A percentile compares a stretch with the other conserved stretches of the same genome.
phyloP scores from a whole-genome alignment of 2,797 vertebrate genomes.

The Apodemus agrarius region DNA sequence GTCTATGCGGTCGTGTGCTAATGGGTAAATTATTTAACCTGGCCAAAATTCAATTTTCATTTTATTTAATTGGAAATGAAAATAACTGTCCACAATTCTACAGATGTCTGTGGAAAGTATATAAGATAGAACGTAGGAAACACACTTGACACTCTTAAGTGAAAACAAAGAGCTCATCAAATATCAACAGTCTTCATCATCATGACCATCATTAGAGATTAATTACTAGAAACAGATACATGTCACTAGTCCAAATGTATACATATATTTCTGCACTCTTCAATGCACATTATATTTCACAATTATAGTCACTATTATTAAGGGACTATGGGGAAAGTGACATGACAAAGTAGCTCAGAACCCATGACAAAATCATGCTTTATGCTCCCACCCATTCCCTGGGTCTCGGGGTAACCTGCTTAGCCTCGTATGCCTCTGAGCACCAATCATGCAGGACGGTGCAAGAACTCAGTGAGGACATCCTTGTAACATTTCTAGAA shows the following conservation, averaged over 20 bases:
- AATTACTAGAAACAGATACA: conserved; percentile 50
- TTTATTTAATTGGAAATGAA: conserved; percentile 39
- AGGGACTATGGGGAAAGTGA: background rate
- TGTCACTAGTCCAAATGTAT: conserved; percentile 32
- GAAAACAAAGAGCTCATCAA: conserved; percentile 40
- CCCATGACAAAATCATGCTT: background rate
- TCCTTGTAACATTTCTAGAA: background rate
- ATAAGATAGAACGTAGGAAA: conserved; percentile 27
- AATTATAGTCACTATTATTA: conserved; percentile 44
- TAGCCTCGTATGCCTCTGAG: too few relatives aligned
- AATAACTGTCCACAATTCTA: conserved; percentile 24
- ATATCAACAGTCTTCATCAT: conserved; percentile 28
- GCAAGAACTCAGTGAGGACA: conserved; percentile 50
- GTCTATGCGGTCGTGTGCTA: background rate
- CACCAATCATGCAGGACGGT: background rate
- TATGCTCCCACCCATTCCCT: background rate
- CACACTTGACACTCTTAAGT: conserved; percentile 29
- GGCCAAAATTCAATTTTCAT: conserved; percentile 8
- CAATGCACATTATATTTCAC: background rate
- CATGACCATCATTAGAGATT: conserved; percentile 16
- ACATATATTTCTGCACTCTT: conserved; percentile 34
- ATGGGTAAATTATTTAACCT: conserved; percentile 17
- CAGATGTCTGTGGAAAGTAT: background rate
- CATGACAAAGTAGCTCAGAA: background rate
- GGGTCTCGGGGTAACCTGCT: conserved; percentile 10